Evolutionary conservation across 2,797 vertebrate genomes (phyloP), one percentile per base, ranked within the genome.

Genomic region (Myotis pilosus): DNA sequence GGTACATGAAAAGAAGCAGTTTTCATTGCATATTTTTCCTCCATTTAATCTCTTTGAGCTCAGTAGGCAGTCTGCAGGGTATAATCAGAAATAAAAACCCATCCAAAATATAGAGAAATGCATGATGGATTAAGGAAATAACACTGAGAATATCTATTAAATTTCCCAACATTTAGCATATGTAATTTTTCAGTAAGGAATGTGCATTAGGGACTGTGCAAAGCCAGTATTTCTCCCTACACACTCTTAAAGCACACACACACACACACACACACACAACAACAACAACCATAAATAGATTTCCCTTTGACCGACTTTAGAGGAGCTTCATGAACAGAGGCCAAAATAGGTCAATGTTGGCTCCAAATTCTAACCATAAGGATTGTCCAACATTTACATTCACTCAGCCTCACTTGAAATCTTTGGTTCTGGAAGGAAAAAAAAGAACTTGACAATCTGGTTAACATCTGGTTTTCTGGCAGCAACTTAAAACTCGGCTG

Each of bases 401-500:
- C 86, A 82, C 51, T 93, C 89, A 82, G 83, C 25, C 55, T 92
- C 44, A 33, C 83, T 81, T 49, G 25, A 83, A 92, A 79, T 87
- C 64, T 94, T 94, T 92, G 72, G 86, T 91, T 91, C 76, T 89
- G 91, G 76, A 83, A 87, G 47, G 79, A 36, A 92, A 76, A 53
- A 51, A 51, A 66, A 69, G 17, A 57, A 82, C 53, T 84, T 84
- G 15, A 36, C 87, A 87, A 74, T 94, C 69, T 84, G 90, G 66
- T 83, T 94, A 96, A 88, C 66, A 89, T 75, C 95, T 97, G 90
- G 71, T 94, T 97, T 96, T 93, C 74, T 96, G 91, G 85, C 81
- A 41, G 47, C 8, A 41, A 94, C 92, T 96, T 84, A 89, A 95
- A 25, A 76, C 80, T 93, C 53, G 44, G 60, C 55, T 94, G 69